Evolutionary conservation across 1,140 invertebrate species (phyloP).

Genomic region (Pogonus chalceus): DNA sequence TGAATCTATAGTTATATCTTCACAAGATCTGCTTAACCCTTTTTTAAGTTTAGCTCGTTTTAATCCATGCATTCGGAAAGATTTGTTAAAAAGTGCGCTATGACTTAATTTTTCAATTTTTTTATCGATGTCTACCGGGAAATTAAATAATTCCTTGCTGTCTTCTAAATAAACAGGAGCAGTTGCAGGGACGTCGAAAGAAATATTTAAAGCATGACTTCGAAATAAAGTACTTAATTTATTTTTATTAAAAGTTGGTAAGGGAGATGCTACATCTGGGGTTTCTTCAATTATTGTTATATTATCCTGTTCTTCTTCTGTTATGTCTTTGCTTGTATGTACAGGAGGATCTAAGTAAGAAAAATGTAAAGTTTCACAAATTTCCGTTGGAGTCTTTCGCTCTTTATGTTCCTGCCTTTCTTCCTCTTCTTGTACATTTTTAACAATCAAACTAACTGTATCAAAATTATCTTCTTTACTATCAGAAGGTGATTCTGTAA

Average conservation of each 20-base stretch:
- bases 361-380: no score
- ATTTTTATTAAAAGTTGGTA: background rate
- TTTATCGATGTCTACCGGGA: background rate
- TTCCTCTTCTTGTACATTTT: constrained; percentile 38
- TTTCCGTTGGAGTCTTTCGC: no score
- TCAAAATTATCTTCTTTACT: constrained; percentile 35
- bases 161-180: background rate
- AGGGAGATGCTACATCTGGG: background rate
- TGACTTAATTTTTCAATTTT: background rate
- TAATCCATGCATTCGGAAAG: background rate
- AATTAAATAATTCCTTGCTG: background rate
- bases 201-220: background rate
- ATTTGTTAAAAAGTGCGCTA: background rate
- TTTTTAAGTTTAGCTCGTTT: background rate
- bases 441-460: constrained; percentile 43
- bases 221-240: background rate
- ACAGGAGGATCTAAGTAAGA: background rate
- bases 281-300: background rate
- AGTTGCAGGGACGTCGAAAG: background rate
- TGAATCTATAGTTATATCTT: background rate
- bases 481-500: constrained; percentile 30
- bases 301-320: no score
- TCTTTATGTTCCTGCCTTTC: constrained; percentile 5
- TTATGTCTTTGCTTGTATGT: no score
- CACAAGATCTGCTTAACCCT: background rate